Conservation (phyloP, 2,797 vertebrate species). For the Smutsia temminckii region DNA sequence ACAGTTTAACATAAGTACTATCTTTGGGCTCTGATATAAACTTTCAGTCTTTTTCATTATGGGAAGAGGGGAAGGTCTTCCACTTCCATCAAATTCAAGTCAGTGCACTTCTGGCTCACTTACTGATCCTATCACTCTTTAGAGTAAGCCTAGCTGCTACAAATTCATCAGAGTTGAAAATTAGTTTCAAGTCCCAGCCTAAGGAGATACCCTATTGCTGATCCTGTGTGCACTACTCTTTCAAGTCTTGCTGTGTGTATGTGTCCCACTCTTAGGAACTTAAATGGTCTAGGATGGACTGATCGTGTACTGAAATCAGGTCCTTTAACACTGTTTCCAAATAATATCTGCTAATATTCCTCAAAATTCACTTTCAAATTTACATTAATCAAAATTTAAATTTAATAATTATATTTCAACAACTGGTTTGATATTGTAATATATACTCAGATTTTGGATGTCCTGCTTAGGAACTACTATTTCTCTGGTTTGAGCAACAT, state of each 20-base stretch:
- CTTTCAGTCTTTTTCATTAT: background rate
- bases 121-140: background rate
- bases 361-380: background rate
- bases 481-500: background rate
- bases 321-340: background rate
- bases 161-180: constrained; percentile 1
- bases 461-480: background rate
- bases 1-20: background rate
- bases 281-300: background rate
- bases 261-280: background rate
- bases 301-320: background rate
- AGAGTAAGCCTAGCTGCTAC: background rate
- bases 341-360: background rate
- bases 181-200: background rate
- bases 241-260: background rate
- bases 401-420: background rate
- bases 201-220: background rate
- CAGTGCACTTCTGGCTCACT: background rate
- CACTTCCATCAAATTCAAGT: background rate
- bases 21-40: constrained; percentile 12
- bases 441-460: background rate
- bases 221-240: background rate
- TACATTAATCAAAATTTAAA: background rate
- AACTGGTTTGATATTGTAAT: background rate
- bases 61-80: background rate